These are phyloP conservation scores for Saturnia pavonia DNA, from an alignment of 2,888 invertebrate genomes.

Conservation along the genomic window DNA sequence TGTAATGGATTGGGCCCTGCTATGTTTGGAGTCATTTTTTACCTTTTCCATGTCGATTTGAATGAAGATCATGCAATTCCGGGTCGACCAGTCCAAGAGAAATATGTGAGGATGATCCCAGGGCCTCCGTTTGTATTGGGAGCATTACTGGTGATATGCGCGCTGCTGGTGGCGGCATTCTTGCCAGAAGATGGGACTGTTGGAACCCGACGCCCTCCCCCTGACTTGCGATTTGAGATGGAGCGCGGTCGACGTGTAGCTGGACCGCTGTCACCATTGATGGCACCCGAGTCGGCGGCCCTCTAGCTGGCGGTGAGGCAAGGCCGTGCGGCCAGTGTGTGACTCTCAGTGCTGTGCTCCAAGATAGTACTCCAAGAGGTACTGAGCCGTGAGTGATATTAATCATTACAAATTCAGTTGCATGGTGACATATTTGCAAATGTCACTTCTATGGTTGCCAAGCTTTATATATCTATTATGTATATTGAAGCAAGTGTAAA, in stretches of 20 bases:
- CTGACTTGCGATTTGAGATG: conserved; percentile 91
- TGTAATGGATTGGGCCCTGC: conserved; percentile 99
- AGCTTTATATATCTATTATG: conserved; percentile 63
- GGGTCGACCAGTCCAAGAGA: conserved; percentile 72
- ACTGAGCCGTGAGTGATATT: conserved; percentile 65
- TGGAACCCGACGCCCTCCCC: conserved; percentile 77
- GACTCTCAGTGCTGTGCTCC: conserved; percentile 54
- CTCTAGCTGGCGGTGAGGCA: conserved; percentile 82
- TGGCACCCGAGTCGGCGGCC: conserved; percentile 88
- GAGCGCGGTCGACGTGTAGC: conserved; percentile 89
- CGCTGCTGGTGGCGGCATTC: conserved; percentile 95
- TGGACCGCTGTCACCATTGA: conserved; percentile 89
- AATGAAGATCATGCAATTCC: conserved; percentile 85
- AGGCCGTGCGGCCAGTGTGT: conserved; percentile 74
- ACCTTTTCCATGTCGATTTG: conserved; percentile 98
- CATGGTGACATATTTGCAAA: conserved; percentile 58
- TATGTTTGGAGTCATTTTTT: conserved; percentile 99
- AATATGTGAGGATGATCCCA: conserved; percentile 89
- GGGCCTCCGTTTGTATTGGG: conserved; percentile 99
- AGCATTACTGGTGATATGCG: conserved; percentile 97
- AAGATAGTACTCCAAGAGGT: conserved; percentile 48
- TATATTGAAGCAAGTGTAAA: conserved; percentile 63
- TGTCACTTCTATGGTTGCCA: conserved; percentile 60
- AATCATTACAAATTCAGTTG: conserved; percentile 43
- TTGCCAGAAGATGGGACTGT: conserved; percentile 85